These are phyloP conservation scores for Axea sp. DNA, from an alignment of 2,888 invertebrate genomes.

Conservation along the genomic window DNA sequence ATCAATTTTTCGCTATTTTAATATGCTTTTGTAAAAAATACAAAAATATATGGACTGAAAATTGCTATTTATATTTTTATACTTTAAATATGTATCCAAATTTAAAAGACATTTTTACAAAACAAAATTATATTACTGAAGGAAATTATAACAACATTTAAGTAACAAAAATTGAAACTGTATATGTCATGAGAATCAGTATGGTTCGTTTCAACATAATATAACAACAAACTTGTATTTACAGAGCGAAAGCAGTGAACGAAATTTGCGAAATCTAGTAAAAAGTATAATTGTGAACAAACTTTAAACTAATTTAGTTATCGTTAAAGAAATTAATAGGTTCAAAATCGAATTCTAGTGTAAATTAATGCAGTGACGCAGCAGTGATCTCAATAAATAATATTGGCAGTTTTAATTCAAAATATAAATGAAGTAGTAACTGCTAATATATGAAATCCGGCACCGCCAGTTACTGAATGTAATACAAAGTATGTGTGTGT, in stretches of 20 bases:
- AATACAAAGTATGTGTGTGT: constrained; percentile 67
- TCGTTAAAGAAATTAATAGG: constrained; percentile 8
- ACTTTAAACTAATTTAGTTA: constrained; percentile 12
- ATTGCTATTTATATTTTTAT: too few relatives aligned
- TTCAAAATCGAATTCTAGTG: constrained; percentile 18
- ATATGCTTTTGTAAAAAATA: too few relatives aligned
- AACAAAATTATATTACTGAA: constrained; percentile 9
- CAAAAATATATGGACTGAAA: too few relatives aligned
- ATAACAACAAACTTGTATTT: constrained; percentile 1
- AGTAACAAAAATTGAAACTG: constrained; percentile 8
- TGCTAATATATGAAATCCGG: constrained; percentile 70
- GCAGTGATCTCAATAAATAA: constrained; percentile 75
- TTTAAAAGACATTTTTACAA: constrained; percentile 7
- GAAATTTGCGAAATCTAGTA: constrained; percentile 14
- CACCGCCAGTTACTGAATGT: constrained; percentile 67
- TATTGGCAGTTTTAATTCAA: constrained; percentile 67
- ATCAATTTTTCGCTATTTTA: too few relatives aligned
- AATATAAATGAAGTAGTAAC: constrained; percentile 27
- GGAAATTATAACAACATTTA: neutral
- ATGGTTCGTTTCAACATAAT: constrained; percentile 19
- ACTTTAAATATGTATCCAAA: too few relatives aligned
- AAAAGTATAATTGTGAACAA: neutral
- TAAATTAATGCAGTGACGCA: constrained; percentile 54
- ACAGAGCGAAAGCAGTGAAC: constrained; percentile 7
- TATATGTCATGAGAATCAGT: constrained; percentile 18